These are phyloP conservation scores for Miniopterus natalensis DNA, from an alignment of 2,113 vertebrate species.

Conservation along the genomic window DNA sequence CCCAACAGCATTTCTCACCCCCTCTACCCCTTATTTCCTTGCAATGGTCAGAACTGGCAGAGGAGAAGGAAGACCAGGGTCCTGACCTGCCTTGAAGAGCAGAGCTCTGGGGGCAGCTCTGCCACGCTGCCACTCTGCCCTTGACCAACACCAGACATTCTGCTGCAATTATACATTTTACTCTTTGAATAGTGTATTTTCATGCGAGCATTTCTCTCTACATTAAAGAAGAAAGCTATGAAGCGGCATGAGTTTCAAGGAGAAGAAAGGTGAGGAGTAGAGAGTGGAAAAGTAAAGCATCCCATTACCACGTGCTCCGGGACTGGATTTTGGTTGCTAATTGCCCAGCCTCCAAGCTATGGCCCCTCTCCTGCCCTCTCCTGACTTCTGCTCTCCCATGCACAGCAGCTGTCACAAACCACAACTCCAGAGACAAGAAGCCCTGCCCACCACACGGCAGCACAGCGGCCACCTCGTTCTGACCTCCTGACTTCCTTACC, in stretches of 20 bases:
- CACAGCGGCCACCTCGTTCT: not conserved
- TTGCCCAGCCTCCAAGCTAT: not conserved
- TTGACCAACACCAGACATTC: not conserved
- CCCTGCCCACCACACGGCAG: rapidly evolving
- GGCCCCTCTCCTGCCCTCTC: not conserved
- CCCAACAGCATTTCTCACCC: not conserved
- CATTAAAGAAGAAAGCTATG: not conserved
- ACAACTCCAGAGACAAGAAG: not conserved
- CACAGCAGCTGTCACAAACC: not conserved
- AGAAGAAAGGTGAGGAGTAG: not conserved
- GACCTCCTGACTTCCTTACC: not conserved
- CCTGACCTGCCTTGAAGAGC: not conserved
- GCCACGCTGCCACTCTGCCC: not conserved
- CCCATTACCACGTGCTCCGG: not conserved
- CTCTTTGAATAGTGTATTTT: not conserved
- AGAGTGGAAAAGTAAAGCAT: not conserved
- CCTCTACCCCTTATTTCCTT: not conserved
- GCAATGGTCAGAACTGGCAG: no score
- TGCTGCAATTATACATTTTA: not conserved
- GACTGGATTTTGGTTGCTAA: not conserved
- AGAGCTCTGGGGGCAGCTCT: not conserved
- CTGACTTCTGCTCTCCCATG: not conserved
- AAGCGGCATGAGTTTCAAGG: not conserved
- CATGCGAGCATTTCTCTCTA: not conserved
- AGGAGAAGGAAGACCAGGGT: not conserved